A percentile compares a stretch with the other conserved stretches of the same genome.
These are phyloP conservation scores for Sterna hirundo DNA, from an alignment of 2,113 vertebrate genomes.

Conservation along the genomic window DNA sequence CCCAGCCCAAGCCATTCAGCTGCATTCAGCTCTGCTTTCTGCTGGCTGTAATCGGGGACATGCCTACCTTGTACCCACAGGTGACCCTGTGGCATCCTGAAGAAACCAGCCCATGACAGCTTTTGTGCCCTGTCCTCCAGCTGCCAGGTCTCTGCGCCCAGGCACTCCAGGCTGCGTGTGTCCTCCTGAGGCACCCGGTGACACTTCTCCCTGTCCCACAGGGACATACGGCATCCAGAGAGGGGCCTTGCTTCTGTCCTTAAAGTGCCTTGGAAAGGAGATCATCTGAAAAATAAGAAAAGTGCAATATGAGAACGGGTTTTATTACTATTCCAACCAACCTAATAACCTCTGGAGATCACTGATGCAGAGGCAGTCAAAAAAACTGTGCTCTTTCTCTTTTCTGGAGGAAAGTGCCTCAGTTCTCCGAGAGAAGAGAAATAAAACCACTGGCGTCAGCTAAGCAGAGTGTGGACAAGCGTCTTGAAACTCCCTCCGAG, in stretches of 20 bases:
- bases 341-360: not conserved
- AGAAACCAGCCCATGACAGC: not conserved
- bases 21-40: not conserved
- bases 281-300: not conserved
- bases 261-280: not conserved
- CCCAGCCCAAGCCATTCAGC: not conserved
- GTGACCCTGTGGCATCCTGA: not conserved
- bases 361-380: not conserved
- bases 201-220: not conserved
- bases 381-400: not conserved
- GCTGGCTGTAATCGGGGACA: not conserved
- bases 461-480: not conserved
- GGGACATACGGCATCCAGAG: fast-evolving
- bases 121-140: not conserved
- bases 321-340: not conserved
- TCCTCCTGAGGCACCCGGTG: not conserved
- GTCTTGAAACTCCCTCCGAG: not conserved
- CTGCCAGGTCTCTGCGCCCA: not conserved
- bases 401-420: not conserved
- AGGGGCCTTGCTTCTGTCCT: not conserved
- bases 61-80: not conserved
- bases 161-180: not conserved
- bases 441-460: not conserved
- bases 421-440: not conserved
- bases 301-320: not conserved